Evolutionary conservation across 92 coral and sea anemone species (phyloP).

Genomic region (Virgularia gustaviana): DNA sequence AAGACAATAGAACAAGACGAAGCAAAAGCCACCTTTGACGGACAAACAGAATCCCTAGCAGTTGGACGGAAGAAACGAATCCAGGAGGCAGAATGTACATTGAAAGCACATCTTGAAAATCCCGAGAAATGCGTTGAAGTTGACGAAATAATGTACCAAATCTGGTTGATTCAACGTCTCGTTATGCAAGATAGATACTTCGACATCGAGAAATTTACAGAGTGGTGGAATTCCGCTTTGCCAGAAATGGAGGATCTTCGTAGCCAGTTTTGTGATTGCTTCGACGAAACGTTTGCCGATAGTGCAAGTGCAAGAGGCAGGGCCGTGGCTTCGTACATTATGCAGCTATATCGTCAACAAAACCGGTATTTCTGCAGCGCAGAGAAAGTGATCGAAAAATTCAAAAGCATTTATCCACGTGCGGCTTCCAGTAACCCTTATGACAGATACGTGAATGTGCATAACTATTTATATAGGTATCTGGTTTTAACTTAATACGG

Average conservation of each 20-base stretch:
- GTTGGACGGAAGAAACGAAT: background rate
- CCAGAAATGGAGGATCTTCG: background rate
- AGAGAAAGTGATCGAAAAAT: conserved; percentile 1
- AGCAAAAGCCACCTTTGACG: background rate
- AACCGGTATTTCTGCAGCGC: background rate
- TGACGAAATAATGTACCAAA: background rate
- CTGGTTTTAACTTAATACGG: too few relatives aligned
- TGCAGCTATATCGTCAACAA: background rate
- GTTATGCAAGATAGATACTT: background rate
- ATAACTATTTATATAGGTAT: background rate
- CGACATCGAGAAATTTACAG: background rate
- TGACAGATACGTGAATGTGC: background rate
- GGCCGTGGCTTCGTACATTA: background rate
- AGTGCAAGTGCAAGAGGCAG: background rate
- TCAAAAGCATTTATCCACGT: conserved; percentile 7
- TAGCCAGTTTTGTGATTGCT: background rate
- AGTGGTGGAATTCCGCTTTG: background rate
- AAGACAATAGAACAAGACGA: background rate
- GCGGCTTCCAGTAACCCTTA: background rate
- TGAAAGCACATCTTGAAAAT: background rate
- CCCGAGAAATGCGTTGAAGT: background rate
- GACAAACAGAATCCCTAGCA: background rate
- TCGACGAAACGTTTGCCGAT: background rate
- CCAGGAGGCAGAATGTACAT: background rate
- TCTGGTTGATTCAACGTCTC: background rate